These are phyloP conservation scores for Urechis unicinctus DNA, from an alignment of 2,888 invertebrate species.

Conservation along the genomic window DNA sequence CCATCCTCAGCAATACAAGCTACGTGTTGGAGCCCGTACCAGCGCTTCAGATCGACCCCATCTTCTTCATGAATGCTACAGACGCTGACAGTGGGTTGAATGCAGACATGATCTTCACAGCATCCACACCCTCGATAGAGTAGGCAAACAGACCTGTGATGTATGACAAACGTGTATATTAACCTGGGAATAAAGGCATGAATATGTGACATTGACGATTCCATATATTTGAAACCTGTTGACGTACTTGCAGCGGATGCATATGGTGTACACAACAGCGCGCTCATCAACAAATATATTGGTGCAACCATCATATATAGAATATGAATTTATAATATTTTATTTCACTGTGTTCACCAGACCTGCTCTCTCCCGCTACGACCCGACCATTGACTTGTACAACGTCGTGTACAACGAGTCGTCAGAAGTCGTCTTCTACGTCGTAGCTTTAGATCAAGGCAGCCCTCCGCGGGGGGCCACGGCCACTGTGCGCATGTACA, in stretches of 20 bases:
- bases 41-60: conserved; percentile 22
- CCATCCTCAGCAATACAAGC: conserved; percentile 23
- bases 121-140: background rate
- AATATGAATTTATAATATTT: too few relatives aligned
- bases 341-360: too few relatives aligned
- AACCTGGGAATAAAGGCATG: too few relatives aligned
- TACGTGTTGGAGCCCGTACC: conserved; percentile 27
- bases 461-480: conserved; percentile 25
- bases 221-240: too few relatives aligned
- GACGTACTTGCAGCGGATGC: too few relatives aligned
- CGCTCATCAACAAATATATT: too few relatives aligned
- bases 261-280: too few relatives aligned
- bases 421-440: conserved; percentile 25
- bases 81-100: conserved; percentile 25
- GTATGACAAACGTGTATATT: too few relatives aligned
- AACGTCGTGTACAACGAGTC: conserved; percentile 26
- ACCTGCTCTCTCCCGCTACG: conserved; percentile 22
- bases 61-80: conserved; percentile 24
- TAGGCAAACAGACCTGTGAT: conserved; percentile 1
- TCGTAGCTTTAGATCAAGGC: conserved; percentile 31
- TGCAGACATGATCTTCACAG: conserved; percentile 4
- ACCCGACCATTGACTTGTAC: conserved; percentile 17
- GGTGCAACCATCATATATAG: too few relatives aligned
- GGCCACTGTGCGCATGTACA: conserved; percentile 12
- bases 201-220: background rate